These are phyloP conservation scores for Lamprotornis superbus DNA, from an alignment of 2,113 vertebrate genomes.

Conservation along the genomic window DNA sequence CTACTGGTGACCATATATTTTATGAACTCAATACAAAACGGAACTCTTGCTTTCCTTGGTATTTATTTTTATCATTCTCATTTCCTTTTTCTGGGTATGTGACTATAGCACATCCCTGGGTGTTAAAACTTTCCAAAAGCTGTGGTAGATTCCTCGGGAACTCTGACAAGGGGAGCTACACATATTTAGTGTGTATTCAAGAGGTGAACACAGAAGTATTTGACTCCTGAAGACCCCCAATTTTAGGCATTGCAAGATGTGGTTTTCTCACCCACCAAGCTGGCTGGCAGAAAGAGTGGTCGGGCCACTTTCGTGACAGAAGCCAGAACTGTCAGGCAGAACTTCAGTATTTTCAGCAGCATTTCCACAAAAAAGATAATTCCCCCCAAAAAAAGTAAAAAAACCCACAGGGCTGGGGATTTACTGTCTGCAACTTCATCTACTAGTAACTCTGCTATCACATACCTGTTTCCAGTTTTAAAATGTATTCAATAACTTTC, in stretches of 20 bases:
- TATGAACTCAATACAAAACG: not conserved
- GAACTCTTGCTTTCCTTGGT: not conserved
- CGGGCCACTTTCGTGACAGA: not conserved
- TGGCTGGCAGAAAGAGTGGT: not conserved
- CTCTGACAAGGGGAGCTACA: not conserved
- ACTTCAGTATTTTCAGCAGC: not conserved
- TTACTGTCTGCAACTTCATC: not conserved
- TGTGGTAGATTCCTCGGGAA: not conserved
- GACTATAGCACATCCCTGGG: not conserved
- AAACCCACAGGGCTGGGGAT: not conserved
- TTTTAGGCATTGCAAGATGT: not conserved
- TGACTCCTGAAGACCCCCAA: not conserved
- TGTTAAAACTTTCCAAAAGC: not conserved
- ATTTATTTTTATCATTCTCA: not conserved
- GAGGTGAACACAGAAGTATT: fast-evolving
- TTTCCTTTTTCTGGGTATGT: not conserved
- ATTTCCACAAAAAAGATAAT: not conserved
- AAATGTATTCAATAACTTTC: not conserved
- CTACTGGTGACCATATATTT: not conserved
- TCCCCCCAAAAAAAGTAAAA: not conserved
- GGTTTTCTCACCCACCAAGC: not conserved
- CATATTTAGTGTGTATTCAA: not conserved
- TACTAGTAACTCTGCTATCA: not conserved
- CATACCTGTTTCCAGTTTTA: not conserved
- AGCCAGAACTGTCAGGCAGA: not conserved